Percentiles rank a stretch among this genome's conserved stretches.
These are phyloP conservation scores for Todus mexicanus DNA, from an alignment of 2,797 vertebrate genomes.

Conservation along the genomic window DNA sequence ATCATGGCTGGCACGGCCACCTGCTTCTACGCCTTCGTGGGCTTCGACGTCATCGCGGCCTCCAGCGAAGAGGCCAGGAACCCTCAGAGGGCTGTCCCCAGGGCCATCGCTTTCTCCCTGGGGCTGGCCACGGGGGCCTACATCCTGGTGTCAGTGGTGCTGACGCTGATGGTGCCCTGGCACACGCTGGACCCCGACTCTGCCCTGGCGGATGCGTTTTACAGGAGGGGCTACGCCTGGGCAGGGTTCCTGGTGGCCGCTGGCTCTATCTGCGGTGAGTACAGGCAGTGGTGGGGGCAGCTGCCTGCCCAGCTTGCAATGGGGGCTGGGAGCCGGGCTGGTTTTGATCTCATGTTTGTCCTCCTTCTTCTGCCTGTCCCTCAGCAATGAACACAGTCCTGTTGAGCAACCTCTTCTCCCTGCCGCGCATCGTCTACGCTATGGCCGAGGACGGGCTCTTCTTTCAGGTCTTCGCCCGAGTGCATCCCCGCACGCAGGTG, in stretches of 20 bases:
- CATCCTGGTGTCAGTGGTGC: conserved; percentile 88
- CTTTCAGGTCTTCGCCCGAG: conserved; percentile 86
- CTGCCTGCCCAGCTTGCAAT: rapidly evolving
- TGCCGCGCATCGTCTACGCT: conserved; percentile 93
- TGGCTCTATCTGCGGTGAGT: conserved; percentile 96
- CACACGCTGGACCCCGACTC: conserved; percentile 89
- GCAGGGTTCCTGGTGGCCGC: conserved; percentile 90
- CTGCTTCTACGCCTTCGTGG: conserved; percentile 95
- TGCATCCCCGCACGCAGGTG: conserved; percentile 91
- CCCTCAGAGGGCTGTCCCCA: conserved; percentile 86
- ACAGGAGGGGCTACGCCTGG: conserved; percentile 91
- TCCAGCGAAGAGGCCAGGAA: conserved; percentile 94
- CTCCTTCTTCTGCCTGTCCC: neutral
- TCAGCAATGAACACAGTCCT: conserved; percentile 96
- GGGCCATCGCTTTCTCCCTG: conserved; percentile 88
- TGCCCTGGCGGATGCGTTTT: conserved; percentile 91
- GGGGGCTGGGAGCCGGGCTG: neutral
- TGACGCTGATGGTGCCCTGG: conserved; percentile 96
- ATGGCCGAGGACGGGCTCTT: conserved; percentile 95
- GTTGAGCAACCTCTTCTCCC: conserved; percentile 93
- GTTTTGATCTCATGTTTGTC: neutral
- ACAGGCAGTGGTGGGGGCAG: neutral
- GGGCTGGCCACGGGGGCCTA: conserved; percentile 86
- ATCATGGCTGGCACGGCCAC: conserved; percentile 92
- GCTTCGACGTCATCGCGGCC: conserved; percentile 93